phyloP scores from a whole-genome alignment of 2,113 vertebrate genomes.

The Prionailurus bengalensis region DNA sequence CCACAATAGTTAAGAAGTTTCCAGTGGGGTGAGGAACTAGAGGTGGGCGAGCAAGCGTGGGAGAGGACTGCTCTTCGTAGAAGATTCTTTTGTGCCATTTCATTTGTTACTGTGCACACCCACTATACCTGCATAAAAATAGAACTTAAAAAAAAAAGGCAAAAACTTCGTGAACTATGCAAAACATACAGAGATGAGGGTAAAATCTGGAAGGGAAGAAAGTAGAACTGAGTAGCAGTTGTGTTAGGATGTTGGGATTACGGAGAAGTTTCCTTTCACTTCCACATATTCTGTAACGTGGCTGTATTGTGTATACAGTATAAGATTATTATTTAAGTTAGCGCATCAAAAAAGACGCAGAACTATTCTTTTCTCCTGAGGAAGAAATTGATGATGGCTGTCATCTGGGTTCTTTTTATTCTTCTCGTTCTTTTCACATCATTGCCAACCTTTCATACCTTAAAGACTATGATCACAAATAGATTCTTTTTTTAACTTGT shows the following conservation, averaged over 20 bases:
- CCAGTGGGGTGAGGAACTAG: neutral
- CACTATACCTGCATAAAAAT: neutral
- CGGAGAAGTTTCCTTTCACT: neutral
- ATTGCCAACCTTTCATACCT: neutral
- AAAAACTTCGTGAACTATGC: neutral
- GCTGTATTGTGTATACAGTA: neutral
- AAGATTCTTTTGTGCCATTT: neutral
- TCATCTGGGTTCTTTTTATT: neutral
- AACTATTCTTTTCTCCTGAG: neutral
- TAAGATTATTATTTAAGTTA: neutral
- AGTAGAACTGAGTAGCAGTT: neutral
- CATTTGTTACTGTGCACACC: neutral
- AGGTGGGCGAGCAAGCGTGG: neutral
- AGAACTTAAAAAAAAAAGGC: neutral
- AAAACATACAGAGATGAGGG: conserved; percentile 1
- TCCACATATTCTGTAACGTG: neutral
- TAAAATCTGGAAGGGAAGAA: neutral
- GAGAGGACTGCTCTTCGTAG: neutral
- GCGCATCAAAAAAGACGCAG: neutral
- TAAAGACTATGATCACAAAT: neutral
- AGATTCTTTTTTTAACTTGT: neutral
- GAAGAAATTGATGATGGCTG: neutral
- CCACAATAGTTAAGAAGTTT: neutral
- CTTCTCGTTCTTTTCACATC: neutral
- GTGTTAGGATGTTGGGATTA: neutral